These are phyloP conservation scores for Apogon talboti DNA, from an alignment of 2,797 vertebrate genomes.

Conservation along the genomic window DNA sequence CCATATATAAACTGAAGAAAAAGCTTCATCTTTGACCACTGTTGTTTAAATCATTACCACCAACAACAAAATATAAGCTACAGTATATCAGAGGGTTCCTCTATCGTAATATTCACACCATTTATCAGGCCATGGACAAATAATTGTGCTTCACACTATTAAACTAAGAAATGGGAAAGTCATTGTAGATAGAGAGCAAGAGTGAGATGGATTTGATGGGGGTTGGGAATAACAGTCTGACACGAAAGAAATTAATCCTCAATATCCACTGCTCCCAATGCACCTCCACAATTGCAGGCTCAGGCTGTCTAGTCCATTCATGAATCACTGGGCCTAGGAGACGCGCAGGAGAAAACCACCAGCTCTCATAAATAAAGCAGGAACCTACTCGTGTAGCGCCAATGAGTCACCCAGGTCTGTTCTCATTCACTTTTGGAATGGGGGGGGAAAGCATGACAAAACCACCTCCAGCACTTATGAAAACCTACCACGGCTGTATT, in stretches of 20 bases:
- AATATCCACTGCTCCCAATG: constrained; percentile 80
- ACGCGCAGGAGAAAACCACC: constrained; percentile 76
- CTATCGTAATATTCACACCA: constrained; percentile 64
- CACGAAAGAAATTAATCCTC: constrained; percentile 81
- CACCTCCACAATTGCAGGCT: constrained; percentile 79
- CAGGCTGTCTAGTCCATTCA: constrained; percentile 82
- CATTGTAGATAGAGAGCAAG: constrained; percentile 65
- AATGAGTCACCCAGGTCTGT: constrained; percentile 77
- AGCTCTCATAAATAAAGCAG: constrained; percentile 85
- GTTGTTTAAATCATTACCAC: constrained; percentile 59
- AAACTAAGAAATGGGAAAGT: constrained; percentile 80
- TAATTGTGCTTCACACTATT: constrained; percentile 77
- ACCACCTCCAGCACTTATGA: constrained; percentile 52
- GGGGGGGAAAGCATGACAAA: constrained; percentile 64
- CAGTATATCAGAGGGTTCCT: constrained; percentile 63
- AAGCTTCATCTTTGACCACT: constrained; percentile 44
- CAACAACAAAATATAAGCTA: constrained; percentile 56
- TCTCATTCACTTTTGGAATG: constrained; percentile 72
- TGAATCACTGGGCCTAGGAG: constrained; percentile 83
- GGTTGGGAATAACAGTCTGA: constrained; percentile 79
- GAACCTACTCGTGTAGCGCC: constrained; percentile 75
- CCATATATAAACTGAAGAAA: constrained; percentile 44
- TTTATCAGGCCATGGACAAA: constrained; percentile 74
- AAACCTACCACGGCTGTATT: constrained; percentile 52
- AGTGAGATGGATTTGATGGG: constrained; percentile 79